Conservation (phyloP, 2,888 invertebrate genomes). For the Zaprionus obscuricornis region DNA sequence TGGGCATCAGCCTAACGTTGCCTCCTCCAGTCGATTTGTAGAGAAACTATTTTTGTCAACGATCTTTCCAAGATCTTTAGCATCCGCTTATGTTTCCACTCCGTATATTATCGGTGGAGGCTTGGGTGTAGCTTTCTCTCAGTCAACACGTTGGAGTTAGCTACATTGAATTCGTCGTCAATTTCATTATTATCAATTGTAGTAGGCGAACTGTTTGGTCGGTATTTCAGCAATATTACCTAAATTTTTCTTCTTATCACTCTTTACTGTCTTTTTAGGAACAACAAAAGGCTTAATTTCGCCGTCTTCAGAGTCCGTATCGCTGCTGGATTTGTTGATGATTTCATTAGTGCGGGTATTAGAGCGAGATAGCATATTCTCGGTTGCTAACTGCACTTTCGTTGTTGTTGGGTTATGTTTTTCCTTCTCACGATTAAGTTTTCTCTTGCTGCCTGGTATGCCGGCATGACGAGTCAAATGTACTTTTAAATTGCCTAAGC, state of each 20-base stretch:
- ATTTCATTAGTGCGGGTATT: conserved; percentile 2
- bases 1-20: not conserved
- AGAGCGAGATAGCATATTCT: not conserved
- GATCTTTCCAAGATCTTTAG: not conserved
- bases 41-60: not conserved
- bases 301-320: conserved; percentile 1
- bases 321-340: conserved; percentile 1
- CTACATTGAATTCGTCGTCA: conserved; percentile 1
- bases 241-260: not conserved
- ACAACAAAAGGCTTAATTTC: not conserved
- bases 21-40: not conserved
- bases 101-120: conserved; percentile 8
- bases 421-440: conserved; percentile 1
- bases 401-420: not conserved
- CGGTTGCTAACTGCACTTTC: not conserved
- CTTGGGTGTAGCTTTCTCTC: conserved; percentile 7
- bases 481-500: no score
- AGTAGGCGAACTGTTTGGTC: not conserved
- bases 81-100: conserved; percentile 7
- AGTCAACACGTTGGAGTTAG: not conserved
- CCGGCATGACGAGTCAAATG: no score
- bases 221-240: not conserved
- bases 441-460: not conserved
- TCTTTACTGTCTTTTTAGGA: conserved; percentile 1
- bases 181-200: conserved; percentile 1